Percentiles rank a stretch among this genome's conserved stretches.
Evolutionary conservation across 2,797 vertebrate genomes (phyloP).

Genomic region (Oryzias dopingdopingensis): DNA sequence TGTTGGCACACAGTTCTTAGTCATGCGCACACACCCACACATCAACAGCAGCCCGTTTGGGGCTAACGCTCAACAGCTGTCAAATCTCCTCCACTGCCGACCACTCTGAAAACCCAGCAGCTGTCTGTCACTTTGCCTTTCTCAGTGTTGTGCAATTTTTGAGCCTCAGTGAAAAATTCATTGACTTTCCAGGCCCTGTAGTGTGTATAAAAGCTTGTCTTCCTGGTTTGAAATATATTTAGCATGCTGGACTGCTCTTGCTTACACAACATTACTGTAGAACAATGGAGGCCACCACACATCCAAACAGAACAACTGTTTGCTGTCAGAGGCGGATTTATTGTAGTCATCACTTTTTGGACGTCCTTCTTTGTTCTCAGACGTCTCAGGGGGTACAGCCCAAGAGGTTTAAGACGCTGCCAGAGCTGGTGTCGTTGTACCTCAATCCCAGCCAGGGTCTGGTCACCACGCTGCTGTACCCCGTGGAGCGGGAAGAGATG

Average conservation of each 20-base stretch:
- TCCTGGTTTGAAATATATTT: slow-evolving; percentile 54
- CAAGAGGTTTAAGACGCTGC: slow-evolving; percentile 89
- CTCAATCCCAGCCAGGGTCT: slow-evolving; percentile 94
- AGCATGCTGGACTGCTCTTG: slow-evolving; percentile 32
- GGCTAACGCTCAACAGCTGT: slow-evolving; percentile 68
- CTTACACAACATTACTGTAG: slow-evolving; percentile 43
- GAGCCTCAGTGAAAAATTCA: too few species aligned
- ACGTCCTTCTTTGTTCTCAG: slow-evolving; percentile 61
- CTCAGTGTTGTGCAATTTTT: slow-evolving; percentile 20
- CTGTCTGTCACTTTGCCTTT: slow-evolving; percentile 34
- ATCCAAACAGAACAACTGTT: slow-evolving; percentile 30
- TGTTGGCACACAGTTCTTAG: slow-evolving; percentile 49
- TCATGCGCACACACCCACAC: slow-evolving; percentile 9
- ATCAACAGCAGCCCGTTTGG: slow-evolving; percentile 69
- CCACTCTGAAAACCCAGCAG: slow-evolving; percentile 19
- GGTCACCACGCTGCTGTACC: slow-evolving; percentile 88
- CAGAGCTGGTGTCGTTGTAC: slow-evolving; percentile 89
- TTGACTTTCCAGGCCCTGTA: not conserved
- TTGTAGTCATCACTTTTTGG: slow-evolving; percentile 4
- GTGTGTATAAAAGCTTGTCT: slow-evolving; percentile 29
- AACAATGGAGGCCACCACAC: slow-evolving; percentile 49
- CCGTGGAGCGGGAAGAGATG: slow-evolving; percentile 90
- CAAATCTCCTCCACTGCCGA: slow-evolving; percentile 37
- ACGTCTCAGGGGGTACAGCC: slow-evolving; percentile 94
- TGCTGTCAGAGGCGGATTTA: slow-evolving; percentile 17